A percentile compares a stretch with the other conserved stretches of the same genome.
These are phyloP conservation scores for Trogon surrucura DNA, from an alignment of 2,113 vertebrate genomes.

Conservation along the genomic window DNA sequence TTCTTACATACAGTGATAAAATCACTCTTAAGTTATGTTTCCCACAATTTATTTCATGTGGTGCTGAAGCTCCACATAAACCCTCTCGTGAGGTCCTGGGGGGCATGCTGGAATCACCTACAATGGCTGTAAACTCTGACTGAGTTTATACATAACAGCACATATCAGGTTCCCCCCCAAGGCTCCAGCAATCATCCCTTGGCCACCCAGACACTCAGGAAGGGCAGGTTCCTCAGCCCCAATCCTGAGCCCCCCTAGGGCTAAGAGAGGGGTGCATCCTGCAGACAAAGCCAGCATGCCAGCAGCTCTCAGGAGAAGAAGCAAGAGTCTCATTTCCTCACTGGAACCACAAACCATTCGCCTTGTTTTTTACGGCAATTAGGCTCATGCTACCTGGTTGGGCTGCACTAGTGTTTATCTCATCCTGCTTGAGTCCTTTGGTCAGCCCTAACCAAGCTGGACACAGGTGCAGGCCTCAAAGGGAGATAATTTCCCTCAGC, in stretches of 20 bases:
- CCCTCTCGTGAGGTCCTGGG: not conserved
- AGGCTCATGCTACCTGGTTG: not conserved
- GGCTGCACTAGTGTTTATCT: not conserved
- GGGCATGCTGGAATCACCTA: not conserved
- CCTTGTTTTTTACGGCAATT: not conserved
- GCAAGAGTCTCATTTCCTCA: not conserved
- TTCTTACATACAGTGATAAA: not conserved
- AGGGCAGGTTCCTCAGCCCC: not conserved
- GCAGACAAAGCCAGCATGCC: not conserved
- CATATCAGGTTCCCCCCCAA: not conserved
- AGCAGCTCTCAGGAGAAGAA: not conserved
- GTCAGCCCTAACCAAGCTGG: not conserved
- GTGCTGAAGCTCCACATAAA: not conserved
- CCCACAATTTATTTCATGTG: not conserved
- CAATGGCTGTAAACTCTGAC: not conserved
- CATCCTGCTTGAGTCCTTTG: not conserved
- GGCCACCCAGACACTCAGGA: not conserved
- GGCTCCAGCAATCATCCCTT: not conserved
- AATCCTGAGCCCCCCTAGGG: not conserved
- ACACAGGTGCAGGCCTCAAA: not conserved
- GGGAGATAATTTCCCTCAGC: not conserved
- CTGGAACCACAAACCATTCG: not conserved
- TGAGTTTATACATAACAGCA: not conserved
- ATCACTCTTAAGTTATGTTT: not conserved
- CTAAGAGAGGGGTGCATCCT: conserved; percentile 42